Conservation (phyloP, 2,113 vertebrate genomes). For the Donacobius atricapilla region DNA sequence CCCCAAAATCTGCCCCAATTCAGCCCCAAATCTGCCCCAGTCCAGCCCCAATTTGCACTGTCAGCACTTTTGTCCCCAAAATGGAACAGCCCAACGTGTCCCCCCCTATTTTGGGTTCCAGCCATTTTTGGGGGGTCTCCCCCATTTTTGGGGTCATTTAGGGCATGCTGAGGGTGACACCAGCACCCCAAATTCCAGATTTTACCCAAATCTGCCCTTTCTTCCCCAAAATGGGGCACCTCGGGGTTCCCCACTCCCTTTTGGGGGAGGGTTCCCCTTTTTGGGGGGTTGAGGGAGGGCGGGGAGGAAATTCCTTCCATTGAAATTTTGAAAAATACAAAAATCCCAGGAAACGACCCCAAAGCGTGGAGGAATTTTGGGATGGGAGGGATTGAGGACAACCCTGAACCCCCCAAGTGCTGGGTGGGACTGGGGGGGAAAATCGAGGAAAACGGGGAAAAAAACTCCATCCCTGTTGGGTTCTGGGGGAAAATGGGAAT, state of each 20-base stretch:
- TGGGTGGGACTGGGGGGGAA: background rate
- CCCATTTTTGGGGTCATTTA: background rate
- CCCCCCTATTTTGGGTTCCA: background rate
- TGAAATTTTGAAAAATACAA: background rate
- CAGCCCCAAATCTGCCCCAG: background rate
- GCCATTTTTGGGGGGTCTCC: background rate
- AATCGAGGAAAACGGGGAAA: background rate
- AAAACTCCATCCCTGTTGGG: accelerated
- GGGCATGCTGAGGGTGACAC: background rate
- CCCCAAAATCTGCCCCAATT: background rate
- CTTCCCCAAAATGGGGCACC: background rate
- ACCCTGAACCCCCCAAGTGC: background rate
- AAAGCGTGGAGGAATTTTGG: background rate
- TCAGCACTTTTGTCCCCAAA: background rate
- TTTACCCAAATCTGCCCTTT: background rate
- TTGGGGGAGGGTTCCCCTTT: background rate
- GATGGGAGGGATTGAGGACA: background rate
- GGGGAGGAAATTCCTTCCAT: background rate
- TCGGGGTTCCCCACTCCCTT: background rate
- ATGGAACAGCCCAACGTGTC: background rate
- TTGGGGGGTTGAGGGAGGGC: too few relatives aligned
- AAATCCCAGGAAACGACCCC: background rate
- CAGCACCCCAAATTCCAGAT: background rate
- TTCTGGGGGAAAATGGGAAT: background rate
- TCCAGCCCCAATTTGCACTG: background rate